Base-by-base conservation (phyloP, 2,888 invertebrate genomes). In the Leucophenga maculata region DNA sequence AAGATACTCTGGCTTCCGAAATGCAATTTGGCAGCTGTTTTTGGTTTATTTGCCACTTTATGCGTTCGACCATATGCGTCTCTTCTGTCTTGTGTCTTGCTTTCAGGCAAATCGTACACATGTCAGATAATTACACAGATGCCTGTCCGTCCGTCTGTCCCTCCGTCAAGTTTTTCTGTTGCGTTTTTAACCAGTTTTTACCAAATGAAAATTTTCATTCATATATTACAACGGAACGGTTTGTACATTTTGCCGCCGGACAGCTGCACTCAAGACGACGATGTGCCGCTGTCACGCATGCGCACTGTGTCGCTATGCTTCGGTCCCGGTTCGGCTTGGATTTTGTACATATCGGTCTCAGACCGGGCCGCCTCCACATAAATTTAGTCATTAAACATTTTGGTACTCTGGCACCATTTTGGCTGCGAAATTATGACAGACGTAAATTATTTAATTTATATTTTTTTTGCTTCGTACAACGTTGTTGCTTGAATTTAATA, bases 311-410 rank as follows among this genome's bases (percentile, higher is more conserved):
- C 13, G 57, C 26, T 57, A 13, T n/a, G 57, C 26, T 57, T 26
- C 13, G 31, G 31, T 57, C 57, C 26, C 13, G 6, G 26, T 26
- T 57, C 14, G 11, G 54, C 54, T 14, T 54, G 54, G 9, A 50
- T 50, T 50, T 18, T 16, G 18, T n/a, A 50, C 50, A 50, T 8
- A 4, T 50, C 16, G 18, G 13, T 26, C 22, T 22, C 57, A 31
- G 31, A 57, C 6, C 68, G 68, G 39, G 74, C 69, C 79, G 79
- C 82, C 84, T 76, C 78, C 83, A 75, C 82, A 69, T 67, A 76
- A 82, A 80, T 75, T 71, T 77, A 78, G 77, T 82, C 82, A 80
- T 83, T 83, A 82, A 46, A 52, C 67, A 71, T 59, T 62, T 32
- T 54, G 69, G 69, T 70, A 69, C 32, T 74, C 69, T 72, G 70